Conservation (phyloP, 1,140 invertebrate species). For the Drosophila asahinai region DNA sequence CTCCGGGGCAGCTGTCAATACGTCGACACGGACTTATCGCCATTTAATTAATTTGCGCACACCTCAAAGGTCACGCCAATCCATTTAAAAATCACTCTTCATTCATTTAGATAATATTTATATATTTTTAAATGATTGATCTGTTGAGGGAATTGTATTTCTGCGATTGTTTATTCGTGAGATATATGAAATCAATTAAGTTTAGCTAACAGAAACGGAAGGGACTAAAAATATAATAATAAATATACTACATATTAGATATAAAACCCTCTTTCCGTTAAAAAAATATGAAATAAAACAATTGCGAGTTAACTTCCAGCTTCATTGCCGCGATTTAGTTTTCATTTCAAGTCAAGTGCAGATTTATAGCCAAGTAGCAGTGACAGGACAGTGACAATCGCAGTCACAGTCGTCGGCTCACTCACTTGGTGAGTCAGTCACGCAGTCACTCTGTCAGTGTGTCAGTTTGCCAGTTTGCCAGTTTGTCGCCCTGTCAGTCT, state of each 20-base stretch:
- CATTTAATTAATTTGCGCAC: constrained; percentile 73
- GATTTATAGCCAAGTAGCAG: constrained; percentile 43
- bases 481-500: constrained; percentile 13
- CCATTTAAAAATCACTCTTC: constrained; percentile 19
- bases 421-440: constrained; percentile 39
- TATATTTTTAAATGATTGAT: constrained; percentile 12
- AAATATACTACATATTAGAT: too few species aligned
- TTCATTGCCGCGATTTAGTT: background rate
- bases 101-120: constrained; percentile 10
- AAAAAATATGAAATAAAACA: background rate
- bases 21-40: constrained; percentile 60
- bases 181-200: background rate
- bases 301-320: constrained; percentile 2
- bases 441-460: constrained; percentile 21
- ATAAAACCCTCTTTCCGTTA: too few species aligned
- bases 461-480: constrained; percentile 23
- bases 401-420: constrained; percentile 50
- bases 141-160: background rate
- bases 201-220: too few species aligned
- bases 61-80: constrained; percentile 60
- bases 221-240: background rate
- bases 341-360: constrained; percentile 13
- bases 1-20: constrained; percentile 53
- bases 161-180: background rate
- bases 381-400: constrained; percentile 55